phyloP scores from a whole-genome alignment of 2,113 vertebrate species.

The Rostratula benghalensis region DNA sequence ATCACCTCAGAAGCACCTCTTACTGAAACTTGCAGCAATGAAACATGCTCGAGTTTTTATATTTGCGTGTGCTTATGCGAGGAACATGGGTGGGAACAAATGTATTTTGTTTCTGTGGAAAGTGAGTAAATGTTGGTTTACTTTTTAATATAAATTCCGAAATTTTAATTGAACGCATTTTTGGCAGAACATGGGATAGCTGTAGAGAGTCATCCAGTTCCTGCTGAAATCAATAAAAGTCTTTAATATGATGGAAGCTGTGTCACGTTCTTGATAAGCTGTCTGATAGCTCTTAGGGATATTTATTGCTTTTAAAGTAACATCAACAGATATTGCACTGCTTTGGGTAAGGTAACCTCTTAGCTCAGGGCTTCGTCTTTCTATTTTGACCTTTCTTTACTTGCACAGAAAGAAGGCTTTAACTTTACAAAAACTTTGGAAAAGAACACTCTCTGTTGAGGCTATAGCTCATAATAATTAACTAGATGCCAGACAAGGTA shows the following conservation, averaged over 20 bases:
- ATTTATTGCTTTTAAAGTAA: background rate
- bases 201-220: background rate
- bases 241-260: background rate
- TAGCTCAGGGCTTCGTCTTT: background rate
- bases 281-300: background rate
- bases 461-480: constrained; percentile 49
- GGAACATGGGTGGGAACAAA: background rate
- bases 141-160: background rate
- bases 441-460: background rate
- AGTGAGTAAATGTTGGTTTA: background rate
- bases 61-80: background rate
- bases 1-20: background rate
- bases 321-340: background rate
- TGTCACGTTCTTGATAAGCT: background rate
- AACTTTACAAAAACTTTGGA: background rate
- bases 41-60: background rate
- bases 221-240: background rate
- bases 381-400: background rate
- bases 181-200: background rate
- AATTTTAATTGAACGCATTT: background rate
- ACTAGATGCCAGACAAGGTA: background rate
- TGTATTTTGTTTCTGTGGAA: background rate
- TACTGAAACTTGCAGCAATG: background rate
- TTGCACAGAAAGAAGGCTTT: background rate
- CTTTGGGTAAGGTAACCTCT: background rate